These are phyloP conservation scores for Pseudochaenichthys georgianus DNA, from an alignment of 2,797 vertebrate species.

Conservation along the genomic window DNA sequence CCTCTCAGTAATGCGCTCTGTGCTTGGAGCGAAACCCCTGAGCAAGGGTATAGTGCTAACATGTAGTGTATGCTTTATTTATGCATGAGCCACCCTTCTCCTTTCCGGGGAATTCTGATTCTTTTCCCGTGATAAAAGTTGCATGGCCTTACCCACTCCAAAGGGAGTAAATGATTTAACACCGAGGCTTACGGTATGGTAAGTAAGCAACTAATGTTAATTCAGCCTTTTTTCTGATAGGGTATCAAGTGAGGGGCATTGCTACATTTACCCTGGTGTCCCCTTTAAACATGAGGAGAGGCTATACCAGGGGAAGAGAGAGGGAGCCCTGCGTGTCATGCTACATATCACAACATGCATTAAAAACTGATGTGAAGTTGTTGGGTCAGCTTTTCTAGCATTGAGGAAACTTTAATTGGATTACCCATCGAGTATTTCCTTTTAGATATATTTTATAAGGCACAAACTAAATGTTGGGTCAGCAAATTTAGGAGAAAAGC, in stretches of 20 bases:
- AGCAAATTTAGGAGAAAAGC: not conserved
- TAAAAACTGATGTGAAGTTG: conserved; percentile 27
- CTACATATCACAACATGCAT: conserved; percentile 16
- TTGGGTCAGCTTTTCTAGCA: conserved; percentile 2
- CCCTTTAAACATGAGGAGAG: conserved; percentile 33
- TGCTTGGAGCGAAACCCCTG: conserved; percentile 72
- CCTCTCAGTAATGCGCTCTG: conserved; percentile 69
- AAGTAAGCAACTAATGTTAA: conserved; percentile 91
- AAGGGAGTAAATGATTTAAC: conserved; percentile 85
- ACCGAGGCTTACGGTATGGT: conserved; percentile 82
- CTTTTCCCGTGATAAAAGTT: conserved; percentile 82
- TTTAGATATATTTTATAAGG: not conserved
- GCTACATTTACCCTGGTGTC: conserved; percentile 63
- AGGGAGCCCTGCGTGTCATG: conserved; percentile 27
- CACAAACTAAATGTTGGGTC: not conserved
- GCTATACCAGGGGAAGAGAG: not conserved
- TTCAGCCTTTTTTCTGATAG: conserved; percentile 81
- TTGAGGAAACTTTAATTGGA: not conserved
- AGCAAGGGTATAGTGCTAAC: conserved; percentile 81
- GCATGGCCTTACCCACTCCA: conserved; percentile 89
- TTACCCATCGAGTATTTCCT: not conserved
- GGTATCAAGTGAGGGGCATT: conserved; percentile 69
- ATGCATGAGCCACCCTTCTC: conserved; percentile 91
- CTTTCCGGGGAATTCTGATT: conserved; percentile 88
- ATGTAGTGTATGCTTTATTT: conserved; percentile 86